Evolutionary conservation across 2,888 invertebrate genomes (phyloP).

Genomic region (Sinopyrophorus schimmeli): DNA sequence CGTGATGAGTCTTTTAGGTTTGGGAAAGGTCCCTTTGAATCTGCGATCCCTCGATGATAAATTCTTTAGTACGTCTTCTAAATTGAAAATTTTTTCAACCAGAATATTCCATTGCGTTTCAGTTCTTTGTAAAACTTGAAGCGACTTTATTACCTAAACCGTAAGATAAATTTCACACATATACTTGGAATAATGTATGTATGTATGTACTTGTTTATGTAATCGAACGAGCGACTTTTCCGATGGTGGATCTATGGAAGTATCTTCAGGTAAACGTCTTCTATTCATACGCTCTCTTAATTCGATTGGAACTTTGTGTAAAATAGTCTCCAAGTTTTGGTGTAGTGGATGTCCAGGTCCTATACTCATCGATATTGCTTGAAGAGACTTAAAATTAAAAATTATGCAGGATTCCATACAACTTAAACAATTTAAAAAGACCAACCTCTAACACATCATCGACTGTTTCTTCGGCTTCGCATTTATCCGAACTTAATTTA

Average conservation of each 20-base stretch:
- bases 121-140: conserved; percentile 90
- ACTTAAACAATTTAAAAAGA: background rate
- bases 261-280: conserved; percentile 61
- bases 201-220: conserved; percentile 76
- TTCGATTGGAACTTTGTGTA: conserved; percentile 83
- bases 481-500: conserved; percentile 91
- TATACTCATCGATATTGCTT: conserved; percentile 78
- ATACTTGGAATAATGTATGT: background rate
- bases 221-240: conserved; percentile 86
- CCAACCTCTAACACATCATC: conserved; percentile 90
- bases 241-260: conserved; percentile 69
- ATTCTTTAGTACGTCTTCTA: conserved; percentile 89
- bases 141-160: conserved; percentile 85
- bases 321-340: conserved; percentile 83
- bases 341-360: conserved; percentile 75
- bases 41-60: conserved; percentile 62
- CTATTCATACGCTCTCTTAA: conserved; percentile 74
- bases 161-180: conserved; percentile 32
- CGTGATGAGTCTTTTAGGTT: conserved; percentile 61
- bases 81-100: conserved; percentile 74
- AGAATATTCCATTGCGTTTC: conserved; percentile 93
- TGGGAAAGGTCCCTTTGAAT: conserved; percentile 73
- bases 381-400: conserved; percentile 73
- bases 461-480: conserved; percentile 95
- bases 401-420: background rate